Percentiles rank a stretch among this genome's conserved stretches.
Conservation (phyloP, 2,888 invertebrate species). For the Salpingus planirostris region DNA sequence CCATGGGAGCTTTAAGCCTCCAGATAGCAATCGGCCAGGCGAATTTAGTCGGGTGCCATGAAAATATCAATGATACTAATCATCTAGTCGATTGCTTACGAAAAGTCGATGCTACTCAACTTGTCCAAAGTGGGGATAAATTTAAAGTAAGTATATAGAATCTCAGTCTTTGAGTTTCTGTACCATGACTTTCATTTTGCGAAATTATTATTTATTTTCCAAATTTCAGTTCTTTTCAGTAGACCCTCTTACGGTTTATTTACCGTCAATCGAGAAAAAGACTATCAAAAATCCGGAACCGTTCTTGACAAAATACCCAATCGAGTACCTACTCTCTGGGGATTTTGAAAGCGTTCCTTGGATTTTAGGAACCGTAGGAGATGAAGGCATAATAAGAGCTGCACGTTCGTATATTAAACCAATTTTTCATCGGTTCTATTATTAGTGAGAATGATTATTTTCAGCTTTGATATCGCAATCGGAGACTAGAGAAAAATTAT, state of each 20-base stretch:
- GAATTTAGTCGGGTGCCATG: conserved; percentile 32
- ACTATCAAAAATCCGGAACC: conserved; percentile 31
- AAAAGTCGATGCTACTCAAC: conserved; percentile 29
- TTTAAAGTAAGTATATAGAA: conserved; percentile 34
- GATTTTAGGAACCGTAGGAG: conserved; percentile 41
- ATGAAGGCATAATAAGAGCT: conserved; percentile 45
- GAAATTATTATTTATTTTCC: background rate
- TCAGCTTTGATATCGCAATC: conserved; percentile 23
- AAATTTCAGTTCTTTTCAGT: conserved; percentile 40
- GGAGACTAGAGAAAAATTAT: conserved; percentile 17
- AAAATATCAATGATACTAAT: conserved; percentile 25
- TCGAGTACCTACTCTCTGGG: conserved; percentile 33
- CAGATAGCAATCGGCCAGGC: conserved; percentile 38
- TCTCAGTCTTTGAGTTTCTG: too few relatives aligned
- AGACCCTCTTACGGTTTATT: conserved; percentile 43
- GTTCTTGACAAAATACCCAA: conserved; percentile 41
- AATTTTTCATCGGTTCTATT: too few relatives aligned
- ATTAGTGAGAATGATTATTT: too few relatives aligned
- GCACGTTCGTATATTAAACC: conserved; percentile 16
- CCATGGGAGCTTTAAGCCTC: conserved; percentile 18
- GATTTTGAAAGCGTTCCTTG: conserved; percentile 41
- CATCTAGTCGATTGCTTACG: conserved; percentile 39
- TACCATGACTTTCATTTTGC: background rate
- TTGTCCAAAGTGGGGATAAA: conserved; percentile 39
- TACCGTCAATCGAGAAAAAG: conserved; percentile 40